Evolutionary conservation across 2,797 vertebrate genomes (phyloP).

Genomic region (Neomorphus geoffroyi): DNA sequence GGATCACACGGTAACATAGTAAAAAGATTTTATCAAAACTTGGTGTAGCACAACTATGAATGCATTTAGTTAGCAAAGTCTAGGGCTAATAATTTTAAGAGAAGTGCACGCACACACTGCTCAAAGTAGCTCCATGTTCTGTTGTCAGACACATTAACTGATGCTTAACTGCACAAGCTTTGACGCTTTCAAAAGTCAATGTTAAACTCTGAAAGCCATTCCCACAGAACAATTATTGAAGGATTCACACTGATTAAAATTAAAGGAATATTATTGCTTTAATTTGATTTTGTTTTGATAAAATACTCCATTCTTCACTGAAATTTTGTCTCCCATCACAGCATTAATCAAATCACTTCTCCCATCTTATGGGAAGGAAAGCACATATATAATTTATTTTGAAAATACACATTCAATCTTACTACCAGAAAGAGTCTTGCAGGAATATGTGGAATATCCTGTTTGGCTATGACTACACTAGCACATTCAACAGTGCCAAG

Average conservation of each 20-base stretch:
- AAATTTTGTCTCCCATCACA: not conserved
- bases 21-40: not conserved
- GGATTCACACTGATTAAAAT: not conserved
- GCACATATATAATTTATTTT: slow-evolving; percentile 13
- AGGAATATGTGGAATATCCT: slow-evolving; percentile 51
- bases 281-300: not conserved
- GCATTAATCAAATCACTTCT: slow-evolving; percentile 17
- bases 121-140: not conserved
- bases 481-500: slow-evolving; percentile 31
- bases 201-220: not conserved
- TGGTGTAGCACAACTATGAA: not conserved
- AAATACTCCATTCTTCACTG: not conserved
- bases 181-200: not conserved
- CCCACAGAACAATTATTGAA: not conserved
- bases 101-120: not conserved
- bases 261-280: not conserved
- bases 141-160: not conserved
- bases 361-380: slow-evolving; percentile 6
- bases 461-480: slow-evolving; percentile 25
- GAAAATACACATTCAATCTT: slow-evolving; percentile 32
- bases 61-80: slow-evolving; percentile 7
- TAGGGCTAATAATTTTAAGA: not conserved
- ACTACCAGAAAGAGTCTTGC: not conserved
- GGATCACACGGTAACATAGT: not conserved
- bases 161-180: not conserved